Evolutionary conservation across 2,113 vertebrate genomes (phyloP).

Genomic region (Arenaria interpres): DNA sequence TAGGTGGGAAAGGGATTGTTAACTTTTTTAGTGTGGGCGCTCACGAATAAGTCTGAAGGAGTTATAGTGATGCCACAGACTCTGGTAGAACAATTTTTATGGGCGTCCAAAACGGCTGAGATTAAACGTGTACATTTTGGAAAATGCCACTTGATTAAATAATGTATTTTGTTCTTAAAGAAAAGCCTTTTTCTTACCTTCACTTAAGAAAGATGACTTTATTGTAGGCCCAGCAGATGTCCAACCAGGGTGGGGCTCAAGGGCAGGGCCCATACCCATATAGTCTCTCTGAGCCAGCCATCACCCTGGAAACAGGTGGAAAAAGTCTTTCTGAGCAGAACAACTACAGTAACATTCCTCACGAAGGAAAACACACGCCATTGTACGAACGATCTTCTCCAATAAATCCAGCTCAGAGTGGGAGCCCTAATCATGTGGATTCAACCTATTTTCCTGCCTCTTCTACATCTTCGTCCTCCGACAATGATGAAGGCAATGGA

Average conservation of each 20-base stretch:
- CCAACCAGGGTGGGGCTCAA: conserved; percentile 72
- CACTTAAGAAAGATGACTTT: not conserved
- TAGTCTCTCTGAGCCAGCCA: conserved; percentile 78
- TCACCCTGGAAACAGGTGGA: conserved; percentile 76
- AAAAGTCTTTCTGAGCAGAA: conserved; percentile 86
- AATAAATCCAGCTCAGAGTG: conserved; percentile 80
- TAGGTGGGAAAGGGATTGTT: not conserved
- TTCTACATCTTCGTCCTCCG: conserved; percentile 88
- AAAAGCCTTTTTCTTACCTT: not conserved
- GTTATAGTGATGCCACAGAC: not conserved
- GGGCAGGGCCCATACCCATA: conserved; percentile 82
- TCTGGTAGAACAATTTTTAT: not conserved
- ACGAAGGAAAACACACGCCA: conserved; percentile 91
- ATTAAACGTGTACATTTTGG: not conserved
- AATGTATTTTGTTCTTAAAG: not conserved
- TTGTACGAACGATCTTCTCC: conserved; percentile 92
- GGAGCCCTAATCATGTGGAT: conserved; percentile 86
- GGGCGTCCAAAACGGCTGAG: not conserved
- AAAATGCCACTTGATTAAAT: not conserved
- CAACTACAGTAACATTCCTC: conserved; percentile 92
- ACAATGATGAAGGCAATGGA: conserved; percentile 87
- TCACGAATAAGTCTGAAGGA: not conserved
- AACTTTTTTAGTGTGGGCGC: not conserved
- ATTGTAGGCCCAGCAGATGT: conserved; percentile 78
- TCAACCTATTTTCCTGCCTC: conserved; percentile 84